Evolutionary conservation across 2,888 invertebrate species (phyloP).

Genomic region (Iphiclides podalirius): DNA sequence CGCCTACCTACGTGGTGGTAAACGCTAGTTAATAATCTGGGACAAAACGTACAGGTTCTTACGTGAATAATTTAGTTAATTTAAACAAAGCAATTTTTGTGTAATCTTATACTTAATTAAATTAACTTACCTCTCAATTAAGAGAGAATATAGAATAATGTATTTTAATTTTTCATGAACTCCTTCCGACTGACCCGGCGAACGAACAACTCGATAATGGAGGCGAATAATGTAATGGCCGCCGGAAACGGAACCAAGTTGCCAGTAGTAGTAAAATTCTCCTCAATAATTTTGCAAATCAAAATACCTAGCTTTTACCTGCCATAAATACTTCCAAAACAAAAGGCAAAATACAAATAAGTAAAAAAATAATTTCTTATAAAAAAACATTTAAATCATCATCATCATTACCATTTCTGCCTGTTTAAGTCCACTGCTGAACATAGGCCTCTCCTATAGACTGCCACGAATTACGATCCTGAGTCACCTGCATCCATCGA

Average conservation of each 20-base stretch:
- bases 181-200: slow-evolving; percentile 73
- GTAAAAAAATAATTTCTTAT: too few species aligned
- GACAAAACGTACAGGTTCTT: slow-evolving; percentile 44
- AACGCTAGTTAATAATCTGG: slow-evolving; percentile 67
- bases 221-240: slow-evolving; percentile 32
- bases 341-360: too few species aligned
- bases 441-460: too few species aligned
- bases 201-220: slow-evolving; percentile 84
- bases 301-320: too few species aligned
- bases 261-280: slow-evolving; percentile 17
- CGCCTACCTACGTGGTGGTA: slow-evolving; percentile 53
- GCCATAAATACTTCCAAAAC: too few species aligned
- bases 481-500: too few species aligned
- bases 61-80: slow-evolving; percentile 2
- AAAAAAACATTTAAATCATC: too few species aligned
- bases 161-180: slow-evolving; percentile 62
- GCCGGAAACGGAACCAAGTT: slow-evolving; percentile 47
- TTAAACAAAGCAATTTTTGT: too few species aligned
- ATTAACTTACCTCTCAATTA: slow-evolving; percentile 66
- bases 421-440: too few species aligned
- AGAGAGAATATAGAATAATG: slow-evolving; percentile 67
- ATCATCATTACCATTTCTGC: too few species aligned
- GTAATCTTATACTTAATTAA: neutral
- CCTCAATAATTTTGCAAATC: slow-evolving; percentile 4
- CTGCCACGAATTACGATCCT: too few species aligned